phyloP scores from a whole-genome alignment of 2,888 invertebrate species.

The Latheticus oryzae region DNA sequence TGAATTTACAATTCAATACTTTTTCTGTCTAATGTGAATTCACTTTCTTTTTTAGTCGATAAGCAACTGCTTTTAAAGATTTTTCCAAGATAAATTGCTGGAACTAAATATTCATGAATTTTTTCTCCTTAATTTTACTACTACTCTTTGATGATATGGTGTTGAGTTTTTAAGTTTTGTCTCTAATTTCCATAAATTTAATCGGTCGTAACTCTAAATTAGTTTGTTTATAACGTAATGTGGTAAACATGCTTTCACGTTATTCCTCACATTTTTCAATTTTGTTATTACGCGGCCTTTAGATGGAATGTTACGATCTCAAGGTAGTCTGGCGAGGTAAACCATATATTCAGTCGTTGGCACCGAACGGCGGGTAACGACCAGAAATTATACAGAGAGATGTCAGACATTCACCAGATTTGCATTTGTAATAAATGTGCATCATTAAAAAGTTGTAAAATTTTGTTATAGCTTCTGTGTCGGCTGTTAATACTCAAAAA shows the following conservation, averaged over 20 bases:
- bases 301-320: slow-evolving; percentile 57
- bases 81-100: no score
- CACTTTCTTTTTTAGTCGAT: no score
- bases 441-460: not conserved
- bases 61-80: no score
- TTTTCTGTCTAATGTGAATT: slow-evolving; percentile 7
- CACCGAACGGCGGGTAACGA: slow-evolving; percentile 43
- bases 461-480: no score
- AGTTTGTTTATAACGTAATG: slow-evolving; percentile 11
- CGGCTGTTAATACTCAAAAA: no score
- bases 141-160: no score
- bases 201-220: slow-evolving; percentile 11
- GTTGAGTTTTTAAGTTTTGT: no score
- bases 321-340: slow-evolving; percentile 57
- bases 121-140: no score
- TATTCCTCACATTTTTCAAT: slow-evolving; percentile 38
- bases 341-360: slow-evolving; percentile 53
- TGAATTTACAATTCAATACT: no score
- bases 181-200: slow-evolving; percentile 17
- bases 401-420: slow-evolving; percentile 6
- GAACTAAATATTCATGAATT: no score
- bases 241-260: slow-evolving; percentile 18
- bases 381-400: slow-evolving; percentile 33
- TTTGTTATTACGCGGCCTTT: slow-evolving; percentile 48
- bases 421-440: slow-evolving; percentile 19